phyloP scores from a whole-genome alignment of 2,888 invertebrate genomes.

The Luperina nickerlii region DNA sequence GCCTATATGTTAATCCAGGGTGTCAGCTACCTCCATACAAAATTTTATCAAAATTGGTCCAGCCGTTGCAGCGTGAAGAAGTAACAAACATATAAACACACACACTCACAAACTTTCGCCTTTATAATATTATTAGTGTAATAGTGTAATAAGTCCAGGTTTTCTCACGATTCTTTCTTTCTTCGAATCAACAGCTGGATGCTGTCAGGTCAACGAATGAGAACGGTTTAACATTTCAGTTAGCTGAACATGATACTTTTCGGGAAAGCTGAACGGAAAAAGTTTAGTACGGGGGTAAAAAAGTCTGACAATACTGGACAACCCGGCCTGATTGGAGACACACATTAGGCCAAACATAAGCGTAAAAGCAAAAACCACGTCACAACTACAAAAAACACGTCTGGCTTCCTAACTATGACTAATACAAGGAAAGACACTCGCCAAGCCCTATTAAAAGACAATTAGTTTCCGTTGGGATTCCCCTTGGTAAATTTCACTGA shows the following conservation, averaged over 20 bases:
- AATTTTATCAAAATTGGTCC: too few relatives aligned
- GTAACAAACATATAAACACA: too few relatives aligned
- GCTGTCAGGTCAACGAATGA: not conserved
- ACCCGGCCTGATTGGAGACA: not conserved
- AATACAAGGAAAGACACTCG: too few relatives aligned
- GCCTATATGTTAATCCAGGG: too few relatives aligned
- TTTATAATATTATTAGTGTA: too few relatives aligned
- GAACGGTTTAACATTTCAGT: not conserved
- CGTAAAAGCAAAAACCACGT: not conserved
- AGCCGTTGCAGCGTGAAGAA: too few relatives aligned
- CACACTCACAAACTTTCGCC: too few relatives aligned
- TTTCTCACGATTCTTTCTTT: too few relatives aligned
- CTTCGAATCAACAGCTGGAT: not conserved
- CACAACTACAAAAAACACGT: too few relatives aligned
- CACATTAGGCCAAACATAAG: not conserved
- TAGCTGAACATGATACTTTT: too few relatives aligned
- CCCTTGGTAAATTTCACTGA: not conserved
- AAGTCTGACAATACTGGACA: not conserved
- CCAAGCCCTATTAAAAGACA: not conserved
- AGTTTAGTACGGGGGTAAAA: not conserved
- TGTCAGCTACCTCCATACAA: too few relatives aligned
- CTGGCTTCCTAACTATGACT: not conserved
- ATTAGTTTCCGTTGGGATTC: constrained; percentile 5
- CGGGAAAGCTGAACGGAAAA: not conserved
- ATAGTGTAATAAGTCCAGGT: too few relatives aligned